Evolutionary conservation across 2,113 vertebrate species (phyloP).

Genomic region (Cinclus mexicanus): DNA sequence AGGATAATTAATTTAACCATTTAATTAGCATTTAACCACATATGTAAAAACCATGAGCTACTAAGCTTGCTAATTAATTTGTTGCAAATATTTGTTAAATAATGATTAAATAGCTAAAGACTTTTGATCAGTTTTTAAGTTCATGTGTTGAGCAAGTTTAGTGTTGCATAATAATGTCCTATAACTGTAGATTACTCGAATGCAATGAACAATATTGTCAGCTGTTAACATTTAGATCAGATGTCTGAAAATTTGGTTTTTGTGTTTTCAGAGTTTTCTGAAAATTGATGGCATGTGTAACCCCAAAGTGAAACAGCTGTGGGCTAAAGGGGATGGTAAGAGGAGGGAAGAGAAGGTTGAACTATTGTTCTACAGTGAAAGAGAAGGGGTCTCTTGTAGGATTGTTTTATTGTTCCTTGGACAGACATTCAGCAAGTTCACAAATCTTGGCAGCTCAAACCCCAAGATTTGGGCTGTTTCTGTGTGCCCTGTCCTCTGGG

Average conservation of each 20-base stretch:
- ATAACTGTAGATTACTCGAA: background rate
- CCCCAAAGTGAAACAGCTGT: background rate
- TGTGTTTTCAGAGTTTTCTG: background rate
- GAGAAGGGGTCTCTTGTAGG: accelerated
- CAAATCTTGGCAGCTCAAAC: background rate
- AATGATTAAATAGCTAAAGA: conserved; percentile 62
- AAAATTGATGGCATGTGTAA: background rate
- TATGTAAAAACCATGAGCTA: conserved; percentile 52
- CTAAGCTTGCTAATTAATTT: conserved; percentile 67
- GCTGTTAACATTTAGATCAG: background rate
- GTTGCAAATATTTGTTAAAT: conserved; percentile 68
- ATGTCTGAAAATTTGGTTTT: background rate
- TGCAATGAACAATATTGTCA: background rate
- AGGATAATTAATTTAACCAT: conserved; percentile 37
- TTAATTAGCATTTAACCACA: conserved; percentile 65
- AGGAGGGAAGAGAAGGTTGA: background rate
- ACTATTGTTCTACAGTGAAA: background rate
- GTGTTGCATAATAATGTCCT: background rate
- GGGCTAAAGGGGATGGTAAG: background rate
- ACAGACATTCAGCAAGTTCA: background rate
- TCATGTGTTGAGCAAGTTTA: background rate
- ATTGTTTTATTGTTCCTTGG: background rate
- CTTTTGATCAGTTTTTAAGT: background rate
- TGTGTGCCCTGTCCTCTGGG: background rate
- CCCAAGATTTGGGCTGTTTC: accelerated